Percentiles rank a stretch among this genome's conserved stretches.
Evolutionary conservation across 2,797 vertebrate species (phyloP).

Genomic region (Oreochromis grahami): DNA sequence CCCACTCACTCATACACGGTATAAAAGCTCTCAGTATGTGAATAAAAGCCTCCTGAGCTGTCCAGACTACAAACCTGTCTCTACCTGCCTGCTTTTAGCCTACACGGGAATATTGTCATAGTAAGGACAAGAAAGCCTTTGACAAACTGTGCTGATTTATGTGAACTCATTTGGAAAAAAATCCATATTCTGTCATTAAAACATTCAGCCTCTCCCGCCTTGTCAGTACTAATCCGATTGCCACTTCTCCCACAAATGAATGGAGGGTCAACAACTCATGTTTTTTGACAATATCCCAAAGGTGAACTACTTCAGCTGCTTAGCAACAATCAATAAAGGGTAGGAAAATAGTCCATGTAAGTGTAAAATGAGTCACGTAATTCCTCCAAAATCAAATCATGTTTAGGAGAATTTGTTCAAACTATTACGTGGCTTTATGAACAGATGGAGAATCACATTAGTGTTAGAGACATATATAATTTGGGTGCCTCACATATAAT

Average conservation of each 20-base stretch:
- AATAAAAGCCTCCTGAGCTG: background rate
- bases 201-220: slow-evolving; percentile 28
- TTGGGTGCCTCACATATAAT: rapidly evolving
- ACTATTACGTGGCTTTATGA: background rate
- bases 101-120: slow-evolving; percentile 19
- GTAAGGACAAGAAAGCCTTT: slow-evolving; percentile 33
- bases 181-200: slow-evolving; percentile 70
- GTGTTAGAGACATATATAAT: rapidly evolving
- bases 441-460: background rate
- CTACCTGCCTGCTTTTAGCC: slow-evolving; percentile 1
- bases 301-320: slow-evolving; percentile 5
- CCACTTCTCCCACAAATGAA: slow-evolving; percentile 33
- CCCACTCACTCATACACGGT: background rate
- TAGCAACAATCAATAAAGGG: slow-evolving; percentile 5
- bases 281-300: background rate
- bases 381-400: background rate
- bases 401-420: slow-evolving; percentile 13
- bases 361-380: background rate
- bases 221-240: slow-evolving; percentile 58
- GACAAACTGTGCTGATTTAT: slow-evolving; percentile 57
- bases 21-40: background rate
- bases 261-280: slow-evolving; percentile 40
- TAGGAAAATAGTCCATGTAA: background rate
- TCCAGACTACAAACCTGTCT: background rate
- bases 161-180: slow-evolving; percentile 56